Conservation (phyloP, 2,797 vertebrate species). For the Coendou prehensilis region DNA sequence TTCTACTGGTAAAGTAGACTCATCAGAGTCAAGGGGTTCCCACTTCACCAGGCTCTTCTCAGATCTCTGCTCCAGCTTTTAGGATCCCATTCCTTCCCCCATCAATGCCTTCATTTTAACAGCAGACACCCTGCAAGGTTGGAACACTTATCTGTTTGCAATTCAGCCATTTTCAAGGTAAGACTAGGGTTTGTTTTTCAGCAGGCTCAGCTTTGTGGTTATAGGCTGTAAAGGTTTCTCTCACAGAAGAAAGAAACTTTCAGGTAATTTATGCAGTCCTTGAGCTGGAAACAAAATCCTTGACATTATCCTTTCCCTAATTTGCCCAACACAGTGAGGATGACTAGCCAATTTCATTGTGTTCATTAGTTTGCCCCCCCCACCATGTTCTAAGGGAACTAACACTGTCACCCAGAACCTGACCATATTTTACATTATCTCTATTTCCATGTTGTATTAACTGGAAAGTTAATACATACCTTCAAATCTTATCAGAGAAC, state of each 20-base stretch:
- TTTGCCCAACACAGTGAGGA: background rate
- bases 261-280: background rate
- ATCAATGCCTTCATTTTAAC: background rate
- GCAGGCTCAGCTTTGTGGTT: background rate
- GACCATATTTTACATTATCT: background rate
- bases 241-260: background rate
- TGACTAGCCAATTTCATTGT: background rate
- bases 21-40: background rate
- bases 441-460: background rate
- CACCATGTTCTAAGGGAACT: background rate
- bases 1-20: background rate
- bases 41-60: background rate
- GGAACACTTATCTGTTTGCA: background rate
- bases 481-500: conserved; percentile 12
- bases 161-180: background rate
- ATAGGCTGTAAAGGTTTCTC: background rate
- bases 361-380: background rate
- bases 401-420: background rate
- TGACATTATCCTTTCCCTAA: background rate
- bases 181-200: background rate
- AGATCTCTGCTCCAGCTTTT: background rate
- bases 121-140: background rate
- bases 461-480: background rate
- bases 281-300: background rate
- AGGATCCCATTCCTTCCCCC: background rate